A percentile compares a stretch with the other conserved stretches of the same genome.
Evolutionary conservation across 1,140 invertebrate genomes (phyloP).

Genomic region (Pseudomyrmex dendroicus): DNA sequence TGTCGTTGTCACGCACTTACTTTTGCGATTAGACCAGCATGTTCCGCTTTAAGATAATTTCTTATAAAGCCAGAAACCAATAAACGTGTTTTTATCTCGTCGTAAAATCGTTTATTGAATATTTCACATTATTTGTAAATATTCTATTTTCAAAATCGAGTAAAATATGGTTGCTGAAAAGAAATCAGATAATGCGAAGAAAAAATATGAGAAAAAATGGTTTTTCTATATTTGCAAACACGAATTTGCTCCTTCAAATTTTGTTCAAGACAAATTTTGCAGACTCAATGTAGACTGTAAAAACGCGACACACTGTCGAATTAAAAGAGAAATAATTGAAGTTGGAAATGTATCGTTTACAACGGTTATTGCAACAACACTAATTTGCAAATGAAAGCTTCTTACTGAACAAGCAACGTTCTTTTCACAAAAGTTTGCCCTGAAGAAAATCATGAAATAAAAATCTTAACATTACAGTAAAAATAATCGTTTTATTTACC

Average conservation of each 20-base stretch:
- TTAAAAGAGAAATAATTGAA: conserved; percentile 2
- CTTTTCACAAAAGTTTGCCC: background rate
- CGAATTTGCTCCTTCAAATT: background rate
- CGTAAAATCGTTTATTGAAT: background rate
- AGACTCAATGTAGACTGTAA: background rate
- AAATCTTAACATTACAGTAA: background rate
- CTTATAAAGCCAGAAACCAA: background rate
- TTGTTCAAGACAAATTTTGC: background rate
- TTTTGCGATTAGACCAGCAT: background rate
- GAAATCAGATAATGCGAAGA: background rate
- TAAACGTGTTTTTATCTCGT: background rate
- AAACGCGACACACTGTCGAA: background rate
- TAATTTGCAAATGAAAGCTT: background rate
- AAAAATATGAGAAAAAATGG: background rate
- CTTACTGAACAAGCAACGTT: background rate
- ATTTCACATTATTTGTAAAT: background rate
- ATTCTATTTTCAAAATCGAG: background rate
- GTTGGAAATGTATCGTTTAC: background rate
- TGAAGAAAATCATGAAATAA: background rate
- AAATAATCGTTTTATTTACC: background rate
- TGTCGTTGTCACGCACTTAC: background rate
- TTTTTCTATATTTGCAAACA: background rate
- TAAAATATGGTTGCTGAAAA: background rate
- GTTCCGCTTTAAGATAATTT: background rate
- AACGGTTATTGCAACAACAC: background rate